phyloP scores from a whole-genome alignment of 1,140 invertebrate species.

The Drosophila melanica region DNA sequence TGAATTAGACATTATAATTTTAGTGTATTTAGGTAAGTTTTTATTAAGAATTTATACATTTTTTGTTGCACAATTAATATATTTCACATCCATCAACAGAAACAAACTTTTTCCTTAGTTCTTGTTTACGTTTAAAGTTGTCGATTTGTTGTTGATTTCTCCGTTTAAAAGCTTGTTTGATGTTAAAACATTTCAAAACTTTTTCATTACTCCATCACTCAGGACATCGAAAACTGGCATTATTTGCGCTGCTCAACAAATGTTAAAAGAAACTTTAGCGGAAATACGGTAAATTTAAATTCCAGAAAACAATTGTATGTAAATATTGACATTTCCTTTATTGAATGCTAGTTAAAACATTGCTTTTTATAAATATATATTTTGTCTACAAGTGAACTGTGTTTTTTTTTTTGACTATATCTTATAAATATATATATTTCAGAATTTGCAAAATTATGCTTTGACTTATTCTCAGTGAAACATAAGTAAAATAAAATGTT shows the following conservation, averaged over 20 bases:
- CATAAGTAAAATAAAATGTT: too few relatives aligned
- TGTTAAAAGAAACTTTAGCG: background rate
- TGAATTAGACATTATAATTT: background rate
- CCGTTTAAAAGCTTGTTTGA: slow-evolving; percentile 14
- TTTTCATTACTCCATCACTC: background rate
- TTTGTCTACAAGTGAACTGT: too few relatives aligned
- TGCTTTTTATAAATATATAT: too few relatives aligned
- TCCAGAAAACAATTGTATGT: background rate
- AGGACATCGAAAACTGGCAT: background rate
- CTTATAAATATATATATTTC: background rate
- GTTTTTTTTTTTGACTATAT: too few relatives aligned
- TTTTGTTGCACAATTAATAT: slow-evolving; percentile 7
- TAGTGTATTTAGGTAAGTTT: background rate
- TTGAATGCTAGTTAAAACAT: background rate
- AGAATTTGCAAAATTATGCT: too few relatives aligned
- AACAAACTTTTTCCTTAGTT: background rate
- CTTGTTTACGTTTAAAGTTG: background rate
- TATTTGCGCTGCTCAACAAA: slow-evolving; percentile 2
- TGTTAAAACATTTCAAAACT: slow-evolving; percentile 9
- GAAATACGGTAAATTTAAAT: background rate
- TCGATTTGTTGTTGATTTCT: background rate
- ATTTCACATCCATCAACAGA: background rate
- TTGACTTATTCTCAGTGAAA: too few relatives aligned
- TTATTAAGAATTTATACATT: slow-evolving; percentile 11
- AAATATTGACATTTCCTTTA: background rate